phyloP scores from a whole-genome alignment of 2,113 vertebrate genomes.

The Polypterus bichir region DNA sequence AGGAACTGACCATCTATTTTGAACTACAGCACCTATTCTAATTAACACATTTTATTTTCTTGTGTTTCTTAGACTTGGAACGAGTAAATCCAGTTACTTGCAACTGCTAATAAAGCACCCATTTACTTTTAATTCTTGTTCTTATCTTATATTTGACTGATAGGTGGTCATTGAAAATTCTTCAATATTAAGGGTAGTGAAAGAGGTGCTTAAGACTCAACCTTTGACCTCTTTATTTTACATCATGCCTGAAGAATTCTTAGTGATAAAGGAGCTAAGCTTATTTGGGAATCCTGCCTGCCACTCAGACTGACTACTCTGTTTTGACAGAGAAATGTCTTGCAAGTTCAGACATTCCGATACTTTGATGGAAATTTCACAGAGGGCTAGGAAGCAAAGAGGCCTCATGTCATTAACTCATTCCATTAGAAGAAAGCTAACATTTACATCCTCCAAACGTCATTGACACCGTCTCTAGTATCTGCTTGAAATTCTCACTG shows the following conservation, averaged over 20 bases:
- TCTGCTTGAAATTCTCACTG: constrained; percentile 17
- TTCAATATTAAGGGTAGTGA: not conserved
- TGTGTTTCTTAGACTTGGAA: too few relatives aligned
- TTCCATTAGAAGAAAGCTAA: not conserved
- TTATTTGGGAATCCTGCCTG: not conserved
- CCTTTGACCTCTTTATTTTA: not conserved
- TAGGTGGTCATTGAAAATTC: not conserved
- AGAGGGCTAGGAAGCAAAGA: not conserved
- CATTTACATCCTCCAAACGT: not conserved
- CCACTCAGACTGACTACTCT: not conserved
- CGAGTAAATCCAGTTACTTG: too few relatives aligned
- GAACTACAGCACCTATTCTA: too few relatives aligned
- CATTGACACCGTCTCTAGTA: not conserved
- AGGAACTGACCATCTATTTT: too few relatives aligned
- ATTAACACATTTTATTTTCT: too few relatives aligned
- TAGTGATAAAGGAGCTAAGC: not conserved
- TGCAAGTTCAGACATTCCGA: not conserved
- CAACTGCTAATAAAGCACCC: too few relatives aligned
- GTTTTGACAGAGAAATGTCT: not conserved
- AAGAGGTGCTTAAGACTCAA: not conserved
- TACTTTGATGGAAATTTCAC: not conserved
- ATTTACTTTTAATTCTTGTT: too few relatives aligned
- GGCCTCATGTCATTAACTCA: too few relatives aligned
- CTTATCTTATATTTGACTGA: too few relatives aligned
- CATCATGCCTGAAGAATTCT: not conserved